Conservation (phyloP, 2,113 vertebrate species). For the Sterna hirundo region DNA sequence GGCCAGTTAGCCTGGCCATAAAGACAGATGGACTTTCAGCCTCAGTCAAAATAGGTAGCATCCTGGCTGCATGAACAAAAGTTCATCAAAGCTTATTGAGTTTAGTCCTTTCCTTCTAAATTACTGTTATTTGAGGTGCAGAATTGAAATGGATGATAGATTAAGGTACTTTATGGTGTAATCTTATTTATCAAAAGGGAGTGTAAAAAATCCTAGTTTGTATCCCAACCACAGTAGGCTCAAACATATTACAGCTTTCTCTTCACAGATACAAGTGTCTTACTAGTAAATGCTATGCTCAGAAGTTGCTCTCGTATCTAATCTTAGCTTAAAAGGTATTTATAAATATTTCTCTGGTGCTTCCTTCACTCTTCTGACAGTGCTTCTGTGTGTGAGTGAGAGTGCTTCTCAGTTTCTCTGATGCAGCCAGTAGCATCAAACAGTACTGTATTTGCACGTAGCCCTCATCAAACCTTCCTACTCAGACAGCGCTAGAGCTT, state of each 20-base stretch:
- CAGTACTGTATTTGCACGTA: neutral
- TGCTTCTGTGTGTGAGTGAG: neutral
- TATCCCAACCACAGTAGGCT: neutral
- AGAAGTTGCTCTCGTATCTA: neutral
- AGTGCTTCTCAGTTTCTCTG: neutral
- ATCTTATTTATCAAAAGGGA: neutral
- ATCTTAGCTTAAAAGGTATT: neutral
- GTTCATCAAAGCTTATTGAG: neutral
- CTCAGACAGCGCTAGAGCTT: neutral
- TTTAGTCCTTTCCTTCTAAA: neutral
- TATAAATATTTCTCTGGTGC: neutral
- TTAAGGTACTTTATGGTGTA: neutral
- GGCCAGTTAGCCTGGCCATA: neutral
- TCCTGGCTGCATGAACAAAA: neutral
- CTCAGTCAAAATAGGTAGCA: neutral
- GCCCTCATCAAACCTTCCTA: neutral
- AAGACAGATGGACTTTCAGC: neutral
- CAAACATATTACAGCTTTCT: neutral
- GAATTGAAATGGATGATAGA: neutral
- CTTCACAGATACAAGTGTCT: neutral
- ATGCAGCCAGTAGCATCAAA: neutral
- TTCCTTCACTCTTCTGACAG: neutral
- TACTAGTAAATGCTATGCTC: neutral
- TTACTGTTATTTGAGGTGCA: neutral
- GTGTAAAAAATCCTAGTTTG: neutral